phyloP scores from a whole-genome alignment of 2,888 invertebrate species.

The Philaethria dido region DNA sequence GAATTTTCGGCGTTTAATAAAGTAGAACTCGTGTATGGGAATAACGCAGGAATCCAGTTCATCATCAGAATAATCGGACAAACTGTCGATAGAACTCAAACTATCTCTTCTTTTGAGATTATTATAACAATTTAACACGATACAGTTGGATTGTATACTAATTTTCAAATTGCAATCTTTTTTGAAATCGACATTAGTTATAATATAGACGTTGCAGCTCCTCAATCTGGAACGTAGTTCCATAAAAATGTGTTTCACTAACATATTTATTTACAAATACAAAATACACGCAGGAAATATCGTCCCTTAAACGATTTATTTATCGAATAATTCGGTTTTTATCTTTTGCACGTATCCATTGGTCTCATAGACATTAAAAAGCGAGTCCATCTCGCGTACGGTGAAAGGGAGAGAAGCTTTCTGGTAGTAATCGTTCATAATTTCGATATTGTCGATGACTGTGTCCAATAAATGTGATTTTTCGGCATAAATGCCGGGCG shows the following conservation, averaged over 20 bases:
- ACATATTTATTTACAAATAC: conserved; percentile 55
- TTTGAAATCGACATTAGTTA: conserved; percentile 70
- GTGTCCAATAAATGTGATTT: conserved; percentile 93
- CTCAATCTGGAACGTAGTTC: conserved; percentile 85
- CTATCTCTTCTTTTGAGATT: conserved; percentile 65
- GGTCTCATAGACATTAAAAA: conserved; percentile 86
- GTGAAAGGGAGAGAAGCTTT: conserved; percentile 92
- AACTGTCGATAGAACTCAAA: conserved; percentile 75
- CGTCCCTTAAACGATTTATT: conserved; percentile 50
- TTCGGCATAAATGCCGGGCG: conserved; percentile 92
- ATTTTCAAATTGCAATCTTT: conserved; percentile 76
- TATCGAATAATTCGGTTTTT: conserved; percentile 65
- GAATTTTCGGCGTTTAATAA: conserved; percentile 79
- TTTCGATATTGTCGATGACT: conserved; percentile 95
- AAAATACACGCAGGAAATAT: background rate
- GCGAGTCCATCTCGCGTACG: conserved; percentile 88
- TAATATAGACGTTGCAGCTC: conserved; percentile 85
- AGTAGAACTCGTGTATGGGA: conserved; percentile 70
- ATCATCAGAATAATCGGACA: conserved; percentile 75
- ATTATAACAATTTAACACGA: conserved; percentile 72
- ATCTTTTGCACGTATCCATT: conserved; percentile 80
- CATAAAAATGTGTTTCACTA: conserved; percentile 80
- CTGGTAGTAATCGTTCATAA: conserved; percentile 92
- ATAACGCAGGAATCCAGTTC: conserved; percentile 66
- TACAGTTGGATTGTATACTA: conserved; percentile 74